Evolutionary conservation across 2,797 vertebrate species (phyloP).

Genomic region (Carapus acus): DNA sequence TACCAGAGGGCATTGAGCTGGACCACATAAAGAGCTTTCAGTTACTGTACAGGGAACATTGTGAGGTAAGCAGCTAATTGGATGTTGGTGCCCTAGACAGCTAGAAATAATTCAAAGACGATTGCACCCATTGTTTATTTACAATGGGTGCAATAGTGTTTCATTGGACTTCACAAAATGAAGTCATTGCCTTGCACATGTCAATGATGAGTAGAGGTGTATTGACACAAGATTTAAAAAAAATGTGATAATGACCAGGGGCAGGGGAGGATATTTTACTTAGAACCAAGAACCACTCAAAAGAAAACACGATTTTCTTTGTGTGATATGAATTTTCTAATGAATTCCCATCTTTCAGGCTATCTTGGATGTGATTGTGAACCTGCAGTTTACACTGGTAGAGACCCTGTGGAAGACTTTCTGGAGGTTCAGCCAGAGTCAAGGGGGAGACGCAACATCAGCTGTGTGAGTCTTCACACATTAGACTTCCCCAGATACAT

Average conservation of each 20-base stretch:
- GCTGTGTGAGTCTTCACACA: constrained; percentile 75
- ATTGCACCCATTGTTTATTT: no score
- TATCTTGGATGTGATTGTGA: constrained; percentile 92
- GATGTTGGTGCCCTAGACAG: background rate
- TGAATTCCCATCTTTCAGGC: constrained; percentile 66
- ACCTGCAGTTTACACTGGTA: constrained; percentile 91
- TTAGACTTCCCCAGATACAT: background rate
- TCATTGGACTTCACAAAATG: no score
- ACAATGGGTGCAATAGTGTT: no score
- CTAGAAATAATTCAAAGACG: no score
- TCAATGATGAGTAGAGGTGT: no score
- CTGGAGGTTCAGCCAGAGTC: constrained; percentile 88
- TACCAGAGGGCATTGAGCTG: constrained; percentile 82
- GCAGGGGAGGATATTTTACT: no score
- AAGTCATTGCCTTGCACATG: no score
- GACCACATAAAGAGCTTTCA: constrained; percentile 91
- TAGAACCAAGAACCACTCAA: no score
- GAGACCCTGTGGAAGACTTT: constrained; percentile 95
- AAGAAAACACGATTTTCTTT: no score
- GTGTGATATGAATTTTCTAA: no score
- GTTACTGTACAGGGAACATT: constrained; percentile 91
- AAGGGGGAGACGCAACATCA: constrained; percentile 75
- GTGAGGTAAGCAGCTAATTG: constrained; percentile 75
- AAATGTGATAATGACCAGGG: no score
- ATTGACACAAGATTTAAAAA: no score